These are phyloP conservation scores for Threskiornis aethiopicus DNA, from an alignment of 2,797 vertebrate species.

Conservation along the genomic window DNA sequence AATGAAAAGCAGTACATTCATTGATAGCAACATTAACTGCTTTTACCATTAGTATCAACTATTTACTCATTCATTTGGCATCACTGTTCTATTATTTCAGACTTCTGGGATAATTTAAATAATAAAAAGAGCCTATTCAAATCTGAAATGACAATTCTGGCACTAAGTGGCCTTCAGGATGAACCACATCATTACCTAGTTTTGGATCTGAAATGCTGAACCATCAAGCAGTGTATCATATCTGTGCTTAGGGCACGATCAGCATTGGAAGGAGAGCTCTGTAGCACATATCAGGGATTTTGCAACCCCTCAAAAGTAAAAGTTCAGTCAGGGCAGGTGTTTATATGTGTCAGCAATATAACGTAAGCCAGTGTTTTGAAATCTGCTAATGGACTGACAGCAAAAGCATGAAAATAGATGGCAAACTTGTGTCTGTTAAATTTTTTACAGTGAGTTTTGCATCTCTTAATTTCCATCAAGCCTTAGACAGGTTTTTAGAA, in stretches of 20 bases:
- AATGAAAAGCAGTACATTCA: background rate
- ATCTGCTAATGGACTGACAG: background rate
- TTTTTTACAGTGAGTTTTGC: background rate
- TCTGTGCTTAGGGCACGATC: background rate
- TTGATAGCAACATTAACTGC: background rate
- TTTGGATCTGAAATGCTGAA: background rate
- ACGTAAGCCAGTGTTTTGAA: background rate
- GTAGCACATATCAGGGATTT: background rate
- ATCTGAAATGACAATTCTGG: background rate
- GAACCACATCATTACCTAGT: background rate
- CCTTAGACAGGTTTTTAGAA: background rate
- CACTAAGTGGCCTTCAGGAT: background rate
- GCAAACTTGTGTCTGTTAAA: background rate
- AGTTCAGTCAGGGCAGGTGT: background rate
- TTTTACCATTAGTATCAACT: background rate
- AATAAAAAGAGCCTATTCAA: background rate
- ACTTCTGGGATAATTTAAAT: background rate
- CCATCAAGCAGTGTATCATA: background rate
- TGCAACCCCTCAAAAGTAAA: background rate
- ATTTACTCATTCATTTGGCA: background rate
- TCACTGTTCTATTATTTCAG: background rate
- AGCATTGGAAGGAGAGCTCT: background rate
- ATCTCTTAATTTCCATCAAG: background rate
- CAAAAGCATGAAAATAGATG: background rate
- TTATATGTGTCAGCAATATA: background rate